These are phyloP conservation scores for Prochilodus magdalenae DNA, from an alignment of 2,113 vertebrate species.

Conservation along the genomic window DNA sequence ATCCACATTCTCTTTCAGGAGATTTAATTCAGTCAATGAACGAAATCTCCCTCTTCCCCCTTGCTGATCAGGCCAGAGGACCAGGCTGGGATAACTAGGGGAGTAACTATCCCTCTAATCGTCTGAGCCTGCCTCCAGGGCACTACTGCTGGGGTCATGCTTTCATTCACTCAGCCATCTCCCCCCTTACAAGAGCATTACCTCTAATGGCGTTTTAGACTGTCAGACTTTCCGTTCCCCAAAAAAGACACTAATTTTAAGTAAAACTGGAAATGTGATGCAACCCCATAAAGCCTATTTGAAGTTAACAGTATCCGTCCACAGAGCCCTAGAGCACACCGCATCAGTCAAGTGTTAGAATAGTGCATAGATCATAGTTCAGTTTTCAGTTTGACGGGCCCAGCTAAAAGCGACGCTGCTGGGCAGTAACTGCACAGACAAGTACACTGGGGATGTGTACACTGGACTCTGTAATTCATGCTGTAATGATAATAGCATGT, in stretches of 20 bases:
- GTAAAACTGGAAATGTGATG: background rate
- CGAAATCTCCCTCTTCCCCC: constrained; percentile 43
- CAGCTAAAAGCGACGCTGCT: background rate
- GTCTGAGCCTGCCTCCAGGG: constrained; percentile 7
- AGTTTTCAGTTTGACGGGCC: background rate
- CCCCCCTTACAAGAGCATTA: constrained; percentile 38
- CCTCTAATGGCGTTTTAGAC: constrained; percentile 14
- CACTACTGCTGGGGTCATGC: background rate
- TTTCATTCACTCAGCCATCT: background rate
- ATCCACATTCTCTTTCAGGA: constrained; percentile 48
- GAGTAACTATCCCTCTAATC: constrained; percentile 35
- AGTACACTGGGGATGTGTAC: background rate
- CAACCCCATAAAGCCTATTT: background rate
- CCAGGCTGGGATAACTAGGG: constrained; percentile 33
- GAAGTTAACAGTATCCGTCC: background rate
- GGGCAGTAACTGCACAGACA: background rate
- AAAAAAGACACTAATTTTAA: background rate
- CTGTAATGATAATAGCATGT: constrained; percentile 18
- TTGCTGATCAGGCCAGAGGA: constrained; percentile 53
- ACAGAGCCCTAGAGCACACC: background rate
- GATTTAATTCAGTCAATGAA: constrained; percentile 62
- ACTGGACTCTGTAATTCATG: constrained; percentile 31
- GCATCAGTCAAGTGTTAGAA: background rate
- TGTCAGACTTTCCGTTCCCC: background rate
- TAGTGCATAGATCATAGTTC: background rate